A percentile compares a stretch with the other conserved stretches of the same genome.
phyloP scores from a whole-genome alignment of 2,797 vertebrate genomes.

The Molossus molossus region DNA sequence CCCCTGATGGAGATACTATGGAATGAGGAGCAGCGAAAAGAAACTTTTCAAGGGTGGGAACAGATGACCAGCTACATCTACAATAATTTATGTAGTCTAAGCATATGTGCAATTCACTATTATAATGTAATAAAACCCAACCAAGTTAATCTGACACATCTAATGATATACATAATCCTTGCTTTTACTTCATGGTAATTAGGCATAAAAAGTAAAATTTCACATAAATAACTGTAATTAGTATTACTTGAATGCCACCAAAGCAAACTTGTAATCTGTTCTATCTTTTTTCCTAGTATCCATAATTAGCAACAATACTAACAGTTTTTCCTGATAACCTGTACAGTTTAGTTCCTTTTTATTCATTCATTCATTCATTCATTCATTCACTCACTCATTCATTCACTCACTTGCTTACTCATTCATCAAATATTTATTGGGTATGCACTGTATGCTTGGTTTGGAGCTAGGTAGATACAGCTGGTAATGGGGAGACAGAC shows the following conservation, averaged over 20 bases:
- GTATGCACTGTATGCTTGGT: not conserved
- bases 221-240: constrained; percentile 74
- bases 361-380: not conserved
- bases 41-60: not conserved
- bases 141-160: constrained; percentile 33
- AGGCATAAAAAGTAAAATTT: constrained; percentile 71
- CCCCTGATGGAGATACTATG: not conserved
- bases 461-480: not conserved
- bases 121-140: constrained; percentile 63
- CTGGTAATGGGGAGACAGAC: not conserved
- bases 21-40: not conserved
- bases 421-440: constrained; percentile 6
- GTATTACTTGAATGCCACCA: constrained; percentile 44
- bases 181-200: constrained; percentile 63
- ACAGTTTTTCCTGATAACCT: not conserved
- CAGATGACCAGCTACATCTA: not conserved
- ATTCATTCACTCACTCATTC: constrained; percentile 10
- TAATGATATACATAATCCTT: constrained; percentile 66
- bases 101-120: constrained; percentile 41
- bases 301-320: constrained; percentile 38
- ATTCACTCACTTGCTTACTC: not conserved
- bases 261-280: constrained; percentile 66
- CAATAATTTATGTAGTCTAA: constrained; percentile 38
- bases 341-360: not conserved
- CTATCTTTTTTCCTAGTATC: constrained; percentile 29